Base-by-base conservation (phyloP, 2,113 vertebrate genomes). In the Picathartes gymnocephalus region DNA sequence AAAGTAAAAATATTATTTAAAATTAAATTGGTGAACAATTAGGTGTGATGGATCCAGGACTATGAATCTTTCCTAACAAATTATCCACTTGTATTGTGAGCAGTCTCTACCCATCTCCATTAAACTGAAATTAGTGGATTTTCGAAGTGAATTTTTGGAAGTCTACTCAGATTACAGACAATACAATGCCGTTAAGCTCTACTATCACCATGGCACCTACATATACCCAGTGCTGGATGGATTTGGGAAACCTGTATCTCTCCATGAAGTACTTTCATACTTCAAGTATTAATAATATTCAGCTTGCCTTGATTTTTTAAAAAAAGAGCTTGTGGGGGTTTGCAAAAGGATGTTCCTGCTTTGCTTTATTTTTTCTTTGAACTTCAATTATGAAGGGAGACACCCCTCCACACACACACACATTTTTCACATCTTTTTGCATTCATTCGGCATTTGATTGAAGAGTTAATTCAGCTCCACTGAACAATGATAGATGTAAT, bases 401-500 rank as follows among this genome's bases (percentile, higher is more conserved):
- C 18, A 2, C 79, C 84, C 85, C 13, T 50, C 58, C 37, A 87
- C 47, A 82, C 45, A 40, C 2, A 74, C 74, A 82, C 68, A 92
- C 60, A 74, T 61, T 82, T 86, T 68, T 82, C 42, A 88, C 77
- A 81, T 79, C 78, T 95, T 81, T 91, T 72, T 94, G 77, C 42
- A 66, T 94, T 92, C 61, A 74, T 92, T 96, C 95, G 82, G 88
- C 76, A 92, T 90, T 92, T 76, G 90, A 95, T 61, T 73, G 53
- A 90, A 92, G 78, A 92, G 76, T 94, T 94, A 92, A 94, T 80
- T 91, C 91, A 92, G 62, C 85, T 92, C 88, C 86, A 93, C 72
- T 90, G 71, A 90, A 92, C 64, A 95, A 95, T 58, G 86, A 89
- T 31, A 65, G 85, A 94, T 96, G 66, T 72, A 89, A 79, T 82